Percentiles rank a stretch among this genome's conserved stretches.
phyloP scores from a whole-genome alignment of 2,888 invertebrate genomes.

The Pristionchus maxplancki region DNA sequence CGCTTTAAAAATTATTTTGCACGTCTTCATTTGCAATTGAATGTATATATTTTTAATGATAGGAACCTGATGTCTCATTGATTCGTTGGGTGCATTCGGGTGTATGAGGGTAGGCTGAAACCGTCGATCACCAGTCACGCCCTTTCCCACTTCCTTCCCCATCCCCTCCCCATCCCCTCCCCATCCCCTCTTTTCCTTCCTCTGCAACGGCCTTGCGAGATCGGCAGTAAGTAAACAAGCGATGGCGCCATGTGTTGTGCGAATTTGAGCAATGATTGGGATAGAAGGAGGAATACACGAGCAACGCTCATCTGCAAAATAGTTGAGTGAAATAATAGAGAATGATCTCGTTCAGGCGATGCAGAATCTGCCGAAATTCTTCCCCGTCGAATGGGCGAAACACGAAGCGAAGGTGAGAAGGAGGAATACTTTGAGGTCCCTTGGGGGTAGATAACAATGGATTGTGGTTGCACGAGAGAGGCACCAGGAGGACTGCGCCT shows the following conservation, averaged over 20 bases:
- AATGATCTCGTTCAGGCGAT: slow-evolving; percentile 16
- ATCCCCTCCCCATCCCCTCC: background rate
- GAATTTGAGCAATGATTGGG: background rate
- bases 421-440: background rate
- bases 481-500: too few relatives aligned
- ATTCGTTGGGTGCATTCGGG: too few relatives aligned
- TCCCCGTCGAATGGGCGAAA: slow-evolving; percentile 21
- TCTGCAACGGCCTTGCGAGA: background rate
- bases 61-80: too few relatives aligned
- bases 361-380: slow-evolving; percentile 37
- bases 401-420: background rate
- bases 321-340: background rate
- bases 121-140: background rate
- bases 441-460: too few relatives aligned
- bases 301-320: background rate
- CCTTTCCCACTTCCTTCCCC: background rate
- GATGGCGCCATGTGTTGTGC: background rate
- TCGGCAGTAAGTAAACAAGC: background rate
- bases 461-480: too few relatives aligned
- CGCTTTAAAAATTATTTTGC: too few relatives aligned
- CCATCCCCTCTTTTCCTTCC: background rate
- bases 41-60: too few relatives aligned
- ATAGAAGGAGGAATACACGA: background rate
- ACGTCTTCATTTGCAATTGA: too few relatives aligned
- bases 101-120: too few relatives aligned